phyloP scores from a whole-genome alignment of 2,113 vertebrate species.

The Neogale vison region DNA sequence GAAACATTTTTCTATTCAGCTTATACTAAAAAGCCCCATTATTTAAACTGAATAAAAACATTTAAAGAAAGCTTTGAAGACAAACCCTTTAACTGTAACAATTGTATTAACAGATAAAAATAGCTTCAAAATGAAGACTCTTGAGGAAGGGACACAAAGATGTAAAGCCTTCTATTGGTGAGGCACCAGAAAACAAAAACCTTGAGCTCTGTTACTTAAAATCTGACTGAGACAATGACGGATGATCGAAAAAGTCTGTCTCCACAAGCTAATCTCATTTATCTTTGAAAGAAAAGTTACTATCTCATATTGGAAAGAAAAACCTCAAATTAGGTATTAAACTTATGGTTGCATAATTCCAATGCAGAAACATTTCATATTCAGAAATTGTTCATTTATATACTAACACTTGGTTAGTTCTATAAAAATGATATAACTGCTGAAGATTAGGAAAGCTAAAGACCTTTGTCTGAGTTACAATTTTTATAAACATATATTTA shows the following conservation, averaged over 20 bases:
- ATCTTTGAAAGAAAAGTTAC: constrained; percentile 3
- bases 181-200: background rate
- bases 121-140: background rate
- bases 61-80: background rate
- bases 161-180: background rate
- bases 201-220: background rate
- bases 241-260: background rate
- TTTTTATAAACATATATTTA: background rate
- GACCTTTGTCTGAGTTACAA: background rate
- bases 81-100: background rate
- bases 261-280: background rate
- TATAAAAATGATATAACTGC: background rate
- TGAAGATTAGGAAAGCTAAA: background rate
- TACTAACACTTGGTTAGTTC: background rate
- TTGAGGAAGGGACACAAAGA: background rate
- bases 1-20: background rate
- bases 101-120: background rate
- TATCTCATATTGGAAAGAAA: background rate
- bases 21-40: background rate
- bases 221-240: background rate
- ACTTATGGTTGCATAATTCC: background rate
- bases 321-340: background rate
- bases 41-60: background rate
- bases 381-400: background rate
- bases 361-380: background rate